Conservation (phyloP, 2,888 invertebrate genomes). For the Labia minor region DNA sequence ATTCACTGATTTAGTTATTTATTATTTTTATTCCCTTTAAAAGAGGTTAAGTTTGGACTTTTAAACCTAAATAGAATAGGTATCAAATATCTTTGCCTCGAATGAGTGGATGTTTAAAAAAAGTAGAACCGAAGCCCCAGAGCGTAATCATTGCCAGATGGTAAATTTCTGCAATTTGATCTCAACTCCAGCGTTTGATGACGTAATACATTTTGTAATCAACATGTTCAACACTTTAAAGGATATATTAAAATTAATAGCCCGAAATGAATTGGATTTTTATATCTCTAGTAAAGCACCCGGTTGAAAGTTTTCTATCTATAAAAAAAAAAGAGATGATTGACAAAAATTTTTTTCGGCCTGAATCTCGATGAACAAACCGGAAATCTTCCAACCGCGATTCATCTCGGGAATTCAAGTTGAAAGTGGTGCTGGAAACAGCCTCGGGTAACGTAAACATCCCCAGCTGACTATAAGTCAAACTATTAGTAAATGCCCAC, state of each 20-base stretch:
- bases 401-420: neutral
- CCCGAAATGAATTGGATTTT: neutral
- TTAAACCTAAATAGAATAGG: no score
- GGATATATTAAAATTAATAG: neutral
- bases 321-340: neutral
- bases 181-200: neutral
- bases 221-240: neutral
- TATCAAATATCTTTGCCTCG: no score
- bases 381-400: neutral
- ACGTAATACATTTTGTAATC: neutral
- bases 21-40: no score
- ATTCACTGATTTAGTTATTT: no score
- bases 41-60: no score
- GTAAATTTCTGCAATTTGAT: no score
- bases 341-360: neutral
- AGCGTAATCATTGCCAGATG: no score
- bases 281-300: no score
- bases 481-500: conserved; percentile 2
- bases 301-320: neutral
- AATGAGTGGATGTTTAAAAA: no score
- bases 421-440: neutral
- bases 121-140: no score
- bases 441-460: neutral
- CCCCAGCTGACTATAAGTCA: neutral
- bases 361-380: neutral